Evolutionary conservation across 2,113 vertebrate genomes (phyloP).

Genomic region (Tragelaphus imberbis): DNA sequence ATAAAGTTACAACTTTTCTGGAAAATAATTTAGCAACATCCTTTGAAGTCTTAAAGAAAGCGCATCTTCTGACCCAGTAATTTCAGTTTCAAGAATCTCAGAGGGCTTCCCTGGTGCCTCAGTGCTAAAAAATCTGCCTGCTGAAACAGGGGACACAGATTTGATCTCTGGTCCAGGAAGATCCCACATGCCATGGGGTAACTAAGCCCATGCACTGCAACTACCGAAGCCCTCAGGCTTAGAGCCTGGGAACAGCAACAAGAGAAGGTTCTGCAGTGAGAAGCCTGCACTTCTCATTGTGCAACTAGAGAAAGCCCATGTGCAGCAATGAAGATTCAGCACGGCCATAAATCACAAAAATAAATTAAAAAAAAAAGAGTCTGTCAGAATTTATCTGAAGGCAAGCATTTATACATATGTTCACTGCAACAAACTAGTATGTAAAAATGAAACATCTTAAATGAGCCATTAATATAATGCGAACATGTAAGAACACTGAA

Average conservation of each 20-base stretch:
- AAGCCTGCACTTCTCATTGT: not conserved
- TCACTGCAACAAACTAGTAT: not conserved
- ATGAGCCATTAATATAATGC: not conserved
- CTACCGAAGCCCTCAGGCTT: not conserved
- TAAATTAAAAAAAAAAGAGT: not conserved
- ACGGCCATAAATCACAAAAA: not conserved
- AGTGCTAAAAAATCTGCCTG: not conserved
- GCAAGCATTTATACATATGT: not conserved
- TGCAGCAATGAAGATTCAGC: not conserved
- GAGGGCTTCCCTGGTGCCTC: not conserved
- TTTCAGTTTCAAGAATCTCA: not conserved
- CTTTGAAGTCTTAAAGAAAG: not conserved
- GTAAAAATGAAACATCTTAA: not conserved
- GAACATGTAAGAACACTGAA: not conserved
- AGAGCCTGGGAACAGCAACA: not conserved
- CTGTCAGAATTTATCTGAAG: not conserved
- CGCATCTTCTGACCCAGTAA: not conserved
- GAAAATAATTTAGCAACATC: not conserved
- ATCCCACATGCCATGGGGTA: not conserved
- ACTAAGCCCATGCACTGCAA: not conserved
- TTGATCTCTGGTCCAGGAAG: not conserved
- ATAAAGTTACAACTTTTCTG: not conserved
- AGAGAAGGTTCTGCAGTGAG: not conserved
- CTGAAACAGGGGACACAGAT: not conserved
- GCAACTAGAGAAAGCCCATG: not conserved